Conservation (phyloP, 2,888 invertebrate genomes). For the Shargacucullia verbasci region DNA sequence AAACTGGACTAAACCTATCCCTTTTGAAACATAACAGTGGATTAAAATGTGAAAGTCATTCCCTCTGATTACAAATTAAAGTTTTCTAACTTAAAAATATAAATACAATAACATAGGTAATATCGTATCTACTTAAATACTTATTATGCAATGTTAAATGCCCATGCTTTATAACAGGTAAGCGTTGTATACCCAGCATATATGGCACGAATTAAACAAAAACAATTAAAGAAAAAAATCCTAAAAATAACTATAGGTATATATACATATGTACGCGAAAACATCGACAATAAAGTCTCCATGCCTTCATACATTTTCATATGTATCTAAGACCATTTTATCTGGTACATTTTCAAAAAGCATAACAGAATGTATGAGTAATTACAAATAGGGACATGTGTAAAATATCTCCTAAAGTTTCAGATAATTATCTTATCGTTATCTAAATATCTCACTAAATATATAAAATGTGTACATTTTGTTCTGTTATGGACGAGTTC, state of each 20-base stretch:
- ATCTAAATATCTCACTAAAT: constrained; percentile 55
- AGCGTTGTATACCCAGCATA: too few species aligned
- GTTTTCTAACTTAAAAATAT: too few species aligned
- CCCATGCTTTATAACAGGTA: too few species aligned
- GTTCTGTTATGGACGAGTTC: constrained; percentile 56
- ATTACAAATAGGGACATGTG: constrained; percentile 51
- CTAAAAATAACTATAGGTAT: too few species aligned
- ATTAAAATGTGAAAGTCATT: too few species aligned
- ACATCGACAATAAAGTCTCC: constrained; percentile 51
- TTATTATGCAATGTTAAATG: too few species aligned
- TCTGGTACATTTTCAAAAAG: constrained; percentile 15
- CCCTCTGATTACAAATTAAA: too few species aligned
- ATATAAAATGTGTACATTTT: constrained; percentile 51
- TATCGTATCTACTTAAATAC: too few species aligned
- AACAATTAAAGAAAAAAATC: not conserved
- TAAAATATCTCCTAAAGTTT: constrained; percentile 58
- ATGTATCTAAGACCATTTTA: not conserved
- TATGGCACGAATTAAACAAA: constrained; percentile 23
- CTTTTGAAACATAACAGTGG: too few species aligned
- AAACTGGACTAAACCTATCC: too few species aligned
- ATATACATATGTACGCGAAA: constrained; percentile 19
- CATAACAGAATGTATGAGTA: constrained; percentile 70
- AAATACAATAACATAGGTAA: too few species aligned
- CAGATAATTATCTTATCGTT: constrained; percentile 58
- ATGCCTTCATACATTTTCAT: constrained; percentile 24